Base-by-base conservation (phyloP, 2,113 vertebrate species). In the Mugil cephalus region DNA sequence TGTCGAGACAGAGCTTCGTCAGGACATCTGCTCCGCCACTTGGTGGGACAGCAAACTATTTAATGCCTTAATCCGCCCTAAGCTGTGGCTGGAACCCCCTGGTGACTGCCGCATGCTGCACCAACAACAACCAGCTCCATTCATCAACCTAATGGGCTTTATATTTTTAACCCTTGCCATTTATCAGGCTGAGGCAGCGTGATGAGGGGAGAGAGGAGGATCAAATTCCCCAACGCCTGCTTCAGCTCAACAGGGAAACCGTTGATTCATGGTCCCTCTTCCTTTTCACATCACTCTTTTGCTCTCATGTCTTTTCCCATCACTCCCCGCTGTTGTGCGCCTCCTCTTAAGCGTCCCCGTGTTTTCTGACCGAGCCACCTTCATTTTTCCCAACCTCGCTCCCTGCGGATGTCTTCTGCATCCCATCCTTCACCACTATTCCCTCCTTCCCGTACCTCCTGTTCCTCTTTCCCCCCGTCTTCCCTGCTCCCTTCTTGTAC, bases 141-240 rank as follows among this genome's bases (percentile, higher is more conserved):
- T 93, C 84, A 93, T 94, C 94, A 94, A 69, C 73, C 86, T 94
- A 93, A 94, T 94, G 94, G 89, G 82, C 84, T 85, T 88, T 92
- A 87, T 93, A 94, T 94, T 93, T 94, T 93, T 94, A 94, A 93
- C 92, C 91, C 91, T 91, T 93, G 79, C 91, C 84, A 94, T 94
- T 92, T 89, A 91, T 94, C 94, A 93, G 88, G 67, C 81, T 74
- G 82, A 80, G 83, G 76, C 85, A 87, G 77, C 47, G 69, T 67
- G 86, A 83, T 82, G 84, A 83, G 67, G 75, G 66, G 83, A 81
- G 69, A 80, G 74, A 75, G 63, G 64, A 62, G 79, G 73, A 86
- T 87, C 80, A 82, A 82, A 88, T 87, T 89, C 90, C 90, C 89
- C 47, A 70, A 77, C 43, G 85, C 79, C 82, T 62, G 67, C 81